A percentile compares a stretch with the other conserved stretches of the same genome.
Conservation (phyloP, 2,888 invertebrate species). For the Nemoura dubitans region DNA sequence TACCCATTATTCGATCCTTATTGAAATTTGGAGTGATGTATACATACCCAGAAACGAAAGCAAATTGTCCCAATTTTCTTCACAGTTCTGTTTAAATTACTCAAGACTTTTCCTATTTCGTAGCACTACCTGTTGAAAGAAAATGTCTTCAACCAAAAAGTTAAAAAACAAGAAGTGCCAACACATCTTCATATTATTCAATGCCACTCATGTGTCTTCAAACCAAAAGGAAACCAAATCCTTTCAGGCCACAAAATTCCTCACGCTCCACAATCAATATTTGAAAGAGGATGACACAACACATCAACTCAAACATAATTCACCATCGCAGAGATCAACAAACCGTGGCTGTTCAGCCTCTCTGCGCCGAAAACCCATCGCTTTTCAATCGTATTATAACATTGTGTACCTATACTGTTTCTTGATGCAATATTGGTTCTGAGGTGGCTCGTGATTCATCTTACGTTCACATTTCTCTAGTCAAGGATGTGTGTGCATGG, state of each 20-base stretch:
- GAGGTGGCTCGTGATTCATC: not conserved
- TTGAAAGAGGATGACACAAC: not conserved
- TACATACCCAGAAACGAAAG: no score
- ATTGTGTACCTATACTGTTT: not conserved
- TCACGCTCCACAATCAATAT: not conserved
- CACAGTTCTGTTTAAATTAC: no score
- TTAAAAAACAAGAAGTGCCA: no score
- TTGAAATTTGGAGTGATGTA: no score
- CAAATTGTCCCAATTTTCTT: no score
- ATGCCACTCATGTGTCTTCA: not conserved
- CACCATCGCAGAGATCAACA: not conserved
- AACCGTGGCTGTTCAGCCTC: not conserved
- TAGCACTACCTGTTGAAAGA: no score
- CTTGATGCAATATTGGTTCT: not conserved
- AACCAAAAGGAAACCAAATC: not conserved
- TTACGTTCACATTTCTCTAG: not conserved
- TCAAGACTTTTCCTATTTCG: no score
- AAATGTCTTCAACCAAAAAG: no score
- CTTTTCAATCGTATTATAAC: not conserved
- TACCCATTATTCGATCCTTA: no score
- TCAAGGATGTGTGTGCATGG: not conserved
- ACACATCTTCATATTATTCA: no score
- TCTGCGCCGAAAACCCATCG: not conserved
- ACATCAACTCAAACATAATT: not conserved
- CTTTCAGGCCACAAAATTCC: not conserved